Conservation (phyloP, 2,113 vertebrate genomes). For the Illadopsis cleaveri region DNA sequence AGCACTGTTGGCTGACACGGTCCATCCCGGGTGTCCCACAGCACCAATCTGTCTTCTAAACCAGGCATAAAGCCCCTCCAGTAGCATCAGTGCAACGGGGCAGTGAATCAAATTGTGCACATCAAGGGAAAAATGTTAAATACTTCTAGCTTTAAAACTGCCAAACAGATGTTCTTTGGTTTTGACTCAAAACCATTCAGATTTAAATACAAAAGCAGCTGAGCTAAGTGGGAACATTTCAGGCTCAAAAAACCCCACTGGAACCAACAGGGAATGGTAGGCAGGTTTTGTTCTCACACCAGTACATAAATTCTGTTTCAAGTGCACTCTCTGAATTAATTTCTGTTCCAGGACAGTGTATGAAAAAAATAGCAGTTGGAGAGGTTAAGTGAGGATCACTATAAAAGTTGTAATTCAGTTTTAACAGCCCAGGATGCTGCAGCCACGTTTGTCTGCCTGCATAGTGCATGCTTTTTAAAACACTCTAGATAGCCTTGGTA, state of each 20-base stretch:
- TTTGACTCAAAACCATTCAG: not conserved
- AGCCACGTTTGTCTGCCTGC: not conserved
- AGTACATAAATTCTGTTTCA: not conserved
- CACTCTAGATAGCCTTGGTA: not conserved
- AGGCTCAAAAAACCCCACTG: not conserved
- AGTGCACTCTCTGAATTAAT: not conserved
- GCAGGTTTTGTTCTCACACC: not conserved
- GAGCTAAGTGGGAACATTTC: conserved; percentile 8
- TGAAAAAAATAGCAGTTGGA: not conserved
- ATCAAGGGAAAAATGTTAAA: conserved; percentile 19
- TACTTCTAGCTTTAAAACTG: not conserved
- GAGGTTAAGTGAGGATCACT: not conserved
- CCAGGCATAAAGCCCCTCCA: not conserved
- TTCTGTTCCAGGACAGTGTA: not conserved
- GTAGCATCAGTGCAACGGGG: not conserved
- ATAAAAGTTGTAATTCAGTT: not conserved
- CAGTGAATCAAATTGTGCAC: not conserved
- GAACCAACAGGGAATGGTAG: not conserved
- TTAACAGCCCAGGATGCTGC: not conserved
- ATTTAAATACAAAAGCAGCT: conserved; percentile 12
- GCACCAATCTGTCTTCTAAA: not conserved
- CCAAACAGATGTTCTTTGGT: conserved; percentile 7
- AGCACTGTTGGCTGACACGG: not conserved
- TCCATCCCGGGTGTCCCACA: not conserved
- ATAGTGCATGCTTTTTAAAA: not conserved